Evolutionary conservation across 2,797 vertebrate species (phyloP).

Genomic region (Cuculus canorus): DNA sequence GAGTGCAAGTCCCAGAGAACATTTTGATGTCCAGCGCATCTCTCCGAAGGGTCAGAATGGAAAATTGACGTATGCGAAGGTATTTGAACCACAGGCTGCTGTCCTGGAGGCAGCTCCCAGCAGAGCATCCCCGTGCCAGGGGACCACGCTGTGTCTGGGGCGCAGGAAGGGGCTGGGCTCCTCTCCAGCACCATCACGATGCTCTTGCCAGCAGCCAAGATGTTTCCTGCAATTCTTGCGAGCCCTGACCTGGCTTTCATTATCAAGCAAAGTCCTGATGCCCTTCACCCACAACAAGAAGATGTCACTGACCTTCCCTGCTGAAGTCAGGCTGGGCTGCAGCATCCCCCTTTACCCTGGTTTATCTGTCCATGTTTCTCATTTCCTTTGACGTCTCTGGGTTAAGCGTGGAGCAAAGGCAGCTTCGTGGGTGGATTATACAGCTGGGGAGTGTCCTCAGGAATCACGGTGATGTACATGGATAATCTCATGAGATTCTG

Average conservation of each 20-base stretch:
- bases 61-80: rapidly evolving
- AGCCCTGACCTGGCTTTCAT: slow-evolving; percentile 48
- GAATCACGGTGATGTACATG: not conserved
- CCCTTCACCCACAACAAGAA: not conserved
- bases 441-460: not conserved
- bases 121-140: not conserved
- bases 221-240: slow-evolving; percentile 74
- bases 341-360: not conserved
- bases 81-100: not conserved
- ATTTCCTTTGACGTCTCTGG: slow-evolving; percentile 71
- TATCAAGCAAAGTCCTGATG: slow-evolving; percentile 6
- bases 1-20: not conserved
- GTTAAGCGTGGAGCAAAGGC: slow-evolving; percentile 27
- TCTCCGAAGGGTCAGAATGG: not conserved
- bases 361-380: slow-evolving; percentile 38
- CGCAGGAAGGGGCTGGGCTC: slow-evolving; percentile 37
- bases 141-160: rapidly evolving
- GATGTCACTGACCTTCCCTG: not conserved
- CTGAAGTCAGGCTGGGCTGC: not conserved
- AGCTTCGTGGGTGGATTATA: slow-evolving; percentile 36
- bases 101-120: slow-evolving; percentile 6
- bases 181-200: not conserved
- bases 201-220: slow-evolving; percentile 18
- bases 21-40: rapidly evolving
- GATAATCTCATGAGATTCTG: not conserved